Base-by-base conservation (phyloP, 1,140 invertebrate genomes). In the Eubasilissa regina region DNA sequence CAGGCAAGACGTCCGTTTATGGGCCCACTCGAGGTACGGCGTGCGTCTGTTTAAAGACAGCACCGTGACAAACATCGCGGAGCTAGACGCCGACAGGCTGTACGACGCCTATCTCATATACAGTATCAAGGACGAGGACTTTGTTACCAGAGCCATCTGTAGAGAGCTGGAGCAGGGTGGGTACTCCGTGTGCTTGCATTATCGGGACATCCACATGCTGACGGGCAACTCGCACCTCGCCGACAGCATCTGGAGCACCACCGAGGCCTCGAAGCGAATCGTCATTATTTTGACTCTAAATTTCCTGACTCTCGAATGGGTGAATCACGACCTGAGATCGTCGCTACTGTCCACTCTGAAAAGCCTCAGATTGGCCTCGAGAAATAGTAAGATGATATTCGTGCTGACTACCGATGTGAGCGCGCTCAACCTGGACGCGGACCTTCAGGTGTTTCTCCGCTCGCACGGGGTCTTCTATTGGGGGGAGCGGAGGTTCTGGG, bases 41-140 rank as follows among this genome's bases (percentile, higher is more conserved):
- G 89, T 95, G 0, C 90, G 94, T 44, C 88, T 96, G 48, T 94
- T 94, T 77, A 89, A 92, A 88, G 89, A 91, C 87, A 83, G 87
- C 83, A 83, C 90, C 81, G 85, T 90, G 82, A 81, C 87, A 6
- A 89, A 89, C 70, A 88, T 89, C 25, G 87, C 89, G 53, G 91
- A 93, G 75, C 85, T 90, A 79, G 93, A 94, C 84, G 90, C 92
- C 45, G 94, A 95, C 85, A 92, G 94, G 76, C 89, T 95, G 45
- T 96, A 95, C 86, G 96, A 97, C 85, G 96, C 95, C 56, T 97
- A 96, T 87, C 90, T 97, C 84, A 93, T 96, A 78, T 97, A 97
- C 89, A 95, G 94, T 87, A 93, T 94, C 82, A 93, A 95, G 86
- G 96, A 97, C 87, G 93, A 95, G 64, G 92, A 94, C 80, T 95